Conservation (phyloP, 2,113 vertebrate species). For the Beaufortia kweichowensis region DNA sequence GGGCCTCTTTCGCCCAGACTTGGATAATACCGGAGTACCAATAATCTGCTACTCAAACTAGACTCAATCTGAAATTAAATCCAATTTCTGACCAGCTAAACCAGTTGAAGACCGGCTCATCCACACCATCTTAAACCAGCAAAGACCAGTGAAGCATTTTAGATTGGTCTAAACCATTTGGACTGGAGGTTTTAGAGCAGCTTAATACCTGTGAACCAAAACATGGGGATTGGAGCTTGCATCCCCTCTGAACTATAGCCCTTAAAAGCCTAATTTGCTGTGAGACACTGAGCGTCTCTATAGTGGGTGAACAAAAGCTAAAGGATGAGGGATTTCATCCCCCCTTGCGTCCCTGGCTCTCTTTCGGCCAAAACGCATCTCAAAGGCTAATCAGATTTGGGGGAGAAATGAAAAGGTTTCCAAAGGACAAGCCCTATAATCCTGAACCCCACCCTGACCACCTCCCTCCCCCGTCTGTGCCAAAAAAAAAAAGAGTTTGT, state of each 20-base stretch:
- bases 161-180: too few species aligned
- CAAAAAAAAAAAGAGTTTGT: constrained; percentile 45
- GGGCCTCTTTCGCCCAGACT: constrained; percentile 13
- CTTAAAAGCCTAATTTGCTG: constrained; percentile 60
- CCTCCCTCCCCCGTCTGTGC: constrained; percentile 35
- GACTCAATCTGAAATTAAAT: background rate
- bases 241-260: constrained; percentile 29
- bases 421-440: constrained; percentile 53
- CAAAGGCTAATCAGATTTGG: constrained; percentile 63
- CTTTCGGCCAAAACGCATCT: constrained; percentile 52
- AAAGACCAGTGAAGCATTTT: too few species aligned
- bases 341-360: constrained; percentile 25
- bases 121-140: too few species aligned
- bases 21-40: constrained; percentile 40
- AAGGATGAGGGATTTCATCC: constrained; percentile 38
- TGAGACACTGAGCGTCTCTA: constrained; percentile 57
- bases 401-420: constrained; percentile 55
- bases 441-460: constrained; percentile 35
- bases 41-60: constrained; percentile 43
- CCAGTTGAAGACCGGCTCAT: too few species aligned
- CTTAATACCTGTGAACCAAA: constrained; percentile 34
- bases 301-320: constrained; percentile 49
- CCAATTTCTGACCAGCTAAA: too few species aligned
- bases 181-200: background rate
- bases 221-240: constrained; percentile 10